Base-by-base conservation (phyloP, 1,140 invertebrate species). In the Drusus annulatus region DNA sequence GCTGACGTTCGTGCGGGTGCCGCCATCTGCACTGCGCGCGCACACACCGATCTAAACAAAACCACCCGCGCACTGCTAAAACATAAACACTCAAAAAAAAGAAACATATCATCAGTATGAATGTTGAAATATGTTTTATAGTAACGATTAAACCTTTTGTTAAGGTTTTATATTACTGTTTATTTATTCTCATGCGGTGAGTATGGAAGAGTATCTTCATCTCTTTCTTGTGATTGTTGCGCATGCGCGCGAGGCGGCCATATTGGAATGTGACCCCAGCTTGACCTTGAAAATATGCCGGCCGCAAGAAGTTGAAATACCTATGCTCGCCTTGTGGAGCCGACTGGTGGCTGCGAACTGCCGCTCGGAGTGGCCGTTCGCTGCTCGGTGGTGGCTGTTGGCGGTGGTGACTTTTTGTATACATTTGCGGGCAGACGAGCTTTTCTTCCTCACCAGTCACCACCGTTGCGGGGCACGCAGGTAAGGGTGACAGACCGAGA, bases 241-340 rank as follows among this genome's bases (percentile, higher is more conserved):
- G 77, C 77, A 79, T 69, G 77, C 65, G 77, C 52, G 21, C 65
- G 51, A n/a, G 54, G 52, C 78, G 56, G 69, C 78, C 78, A 80
- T 80, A 76, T 80, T 80, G 78, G 78, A 80, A 80, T 80, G 78
- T 80, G 78, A 80, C 78, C 78, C 78, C 71, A 54, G 78, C 56
- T 58, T 80, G 78, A 80, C 78, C 78, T 80, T 80, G 78, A 80
- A 80, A 80, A 80, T 80, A 80, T 80, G 78, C 78, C 73, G 78
- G 56, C 50, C 54, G 52, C 50, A 63, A 78, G 76, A 78, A 78
- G 76, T 62, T 17, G 50, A 23, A 71, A 71, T 71, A 71, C 68
- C 45, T 71, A 71, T 71, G 16, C 68, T 71, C 68, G 68, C 68
- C 68, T 71, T 71, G 68, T 25, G 17, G 45, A 52, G 68, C 36